Conservation (phyloP, 2,888 invertebrate genomes). For the Limenitis camilla region DNA sequence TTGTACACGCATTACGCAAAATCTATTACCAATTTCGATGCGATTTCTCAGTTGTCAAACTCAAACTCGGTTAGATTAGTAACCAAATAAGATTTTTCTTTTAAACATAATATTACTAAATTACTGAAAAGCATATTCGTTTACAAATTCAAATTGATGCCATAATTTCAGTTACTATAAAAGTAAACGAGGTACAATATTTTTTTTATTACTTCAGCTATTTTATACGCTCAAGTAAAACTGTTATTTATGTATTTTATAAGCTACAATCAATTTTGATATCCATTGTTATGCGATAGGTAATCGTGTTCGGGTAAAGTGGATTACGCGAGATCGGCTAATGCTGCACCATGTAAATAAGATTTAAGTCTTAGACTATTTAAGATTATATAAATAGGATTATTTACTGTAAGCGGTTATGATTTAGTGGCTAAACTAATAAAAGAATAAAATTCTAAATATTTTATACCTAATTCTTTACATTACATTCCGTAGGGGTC, state of each 20-base stretch:
- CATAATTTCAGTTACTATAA: conserved; percentile 3
- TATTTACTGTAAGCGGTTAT: conserved; percentile 11
- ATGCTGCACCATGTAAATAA: conserved; percentile 26
- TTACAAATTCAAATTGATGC: background rate
- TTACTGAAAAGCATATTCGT: too few relatives aligned
- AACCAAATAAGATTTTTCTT: too few relatives aligned
- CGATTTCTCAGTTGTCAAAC: too few relatives aligned
- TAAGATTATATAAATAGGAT: conserved; percentile 20
- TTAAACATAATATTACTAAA: too few relatives aligned
- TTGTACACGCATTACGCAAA: too few relatives aligned
- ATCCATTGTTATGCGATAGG: conserved; percentile 23
- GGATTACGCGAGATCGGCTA: conserved; percentile 23
- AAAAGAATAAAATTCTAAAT: too few relatives aligned
- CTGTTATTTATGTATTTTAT: conserved; percentile 10
- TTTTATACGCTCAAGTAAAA: conserved; percentile 9
- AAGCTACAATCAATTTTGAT: conserved; percentile 21
- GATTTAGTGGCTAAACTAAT: background rate
- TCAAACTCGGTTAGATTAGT: too few relatives aligned
- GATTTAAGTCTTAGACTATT: conserved; percentile 23
- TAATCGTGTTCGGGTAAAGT: conserved; percentile 22
- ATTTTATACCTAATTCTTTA: too few relatives aligned
- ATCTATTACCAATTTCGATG: too few relatives aligned
- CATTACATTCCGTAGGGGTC: too few relatives aligned
- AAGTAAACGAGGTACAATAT: conserved; percentile 1
- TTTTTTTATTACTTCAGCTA: conserved; percentile 3